These are phyloP conservation scores for Camponotus pennsylvanicus DNA, from an alignment of 1,140 invertebrate species.

Conservation along the genomic window DNA sequence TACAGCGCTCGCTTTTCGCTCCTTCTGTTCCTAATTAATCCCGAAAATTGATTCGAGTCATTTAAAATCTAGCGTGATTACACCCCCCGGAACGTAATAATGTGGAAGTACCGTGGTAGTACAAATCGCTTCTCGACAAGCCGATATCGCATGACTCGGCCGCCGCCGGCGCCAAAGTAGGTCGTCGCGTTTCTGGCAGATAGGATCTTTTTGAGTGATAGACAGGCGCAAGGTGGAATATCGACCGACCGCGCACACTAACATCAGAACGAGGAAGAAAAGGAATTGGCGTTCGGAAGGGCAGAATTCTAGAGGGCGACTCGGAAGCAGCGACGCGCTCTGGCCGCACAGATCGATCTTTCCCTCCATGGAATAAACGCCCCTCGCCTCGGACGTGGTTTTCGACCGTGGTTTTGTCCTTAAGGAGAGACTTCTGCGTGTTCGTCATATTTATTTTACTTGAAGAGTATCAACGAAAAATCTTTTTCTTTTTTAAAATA, in stretches of 20 bases:
- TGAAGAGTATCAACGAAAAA: background rate
- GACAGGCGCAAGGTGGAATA: constrained; percentile 67
- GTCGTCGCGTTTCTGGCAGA: constrained; percentile 70
- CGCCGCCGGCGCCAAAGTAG: constrained; percentile 54
- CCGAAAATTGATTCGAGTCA: constrained; percentile 26
- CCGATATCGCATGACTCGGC: constrained; percentile 70
- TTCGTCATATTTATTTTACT: background rate
- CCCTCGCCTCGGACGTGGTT: constrained; percentile 14
- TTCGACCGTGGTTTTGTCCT: background rate
- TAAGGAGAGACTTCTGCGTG: background rate
- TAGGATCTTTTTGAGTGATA: constrained; percentile 68
- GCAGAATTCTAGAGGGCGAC: constrained; percentile 62
- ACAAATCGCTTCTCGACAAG: constrained; percentile 65
- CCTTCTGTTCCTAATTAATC: constrained; percentile 28
- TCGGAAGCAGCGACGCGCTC: constrained; percentile 45
- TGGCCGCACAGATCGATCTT: constrained; percentile 64
- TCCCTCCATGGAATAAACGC: constrained; percentile 30
- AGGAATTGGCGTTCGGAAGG: constrained; percentile 53
- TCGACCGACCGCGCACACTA: constrained; percentile 64
- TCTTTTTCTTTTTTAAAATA: background rate
- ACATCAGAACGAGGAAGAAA: constrained; percentile 58
- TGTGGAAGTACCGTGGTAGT: constrained; percentile 52
- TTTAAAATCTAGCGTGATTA: constrained; percentile 49
- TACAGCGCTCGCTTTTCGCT: background rate
- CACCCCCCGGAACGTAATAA: constrained; percentile 30